Evolutionary conservation across 2,113 vertebrate genomes (phyloP).

Genomic region (Corythaixoides concolor): DNA sequence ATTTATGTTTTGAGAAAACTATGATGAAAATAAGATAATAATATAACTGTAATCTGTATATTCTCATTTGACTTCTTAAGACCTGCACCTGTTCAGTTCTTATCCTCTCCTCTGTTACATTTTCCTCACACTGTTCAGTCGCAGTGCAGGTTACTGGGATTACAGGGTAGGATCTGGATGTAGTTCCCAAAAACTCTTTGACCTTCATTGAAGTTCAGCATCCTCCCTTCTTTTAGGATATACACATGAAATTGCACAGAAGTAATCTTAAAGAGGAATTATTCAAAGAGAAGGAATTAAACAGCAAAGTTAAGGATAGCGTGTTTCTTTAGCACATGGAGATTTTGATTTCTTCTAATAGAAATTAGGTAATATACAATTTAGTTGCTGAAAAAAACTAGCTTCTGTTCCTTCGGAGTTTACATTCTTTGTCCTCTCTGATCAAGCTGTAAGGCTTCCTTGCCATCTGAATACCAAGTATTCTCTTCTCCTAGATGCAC

Average conservation of each 20-base stretch:
- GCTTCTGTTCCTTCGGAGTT: not conserved
- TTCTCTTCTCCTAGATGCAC: not conserved
- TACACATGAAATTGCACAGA: not conserved
- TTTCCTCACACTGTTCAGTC: not conserved
- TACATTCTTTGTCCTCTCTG: not conserved
- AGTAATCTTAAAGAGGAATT: not conserved
- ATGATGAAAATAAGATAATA: not conserved
- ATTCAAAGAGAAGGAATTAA: not conserved
- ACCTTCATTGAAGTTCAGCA: not conserved
- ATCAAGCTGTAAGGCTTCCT: not conserved
- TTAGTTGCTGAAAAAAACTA: not conserved
- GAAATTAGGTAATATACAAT: not conserved
- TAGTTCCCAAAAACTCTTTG: not conserved
- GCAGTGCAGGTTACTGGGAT: not conserved
- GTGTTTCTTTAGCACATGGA: not conserved
- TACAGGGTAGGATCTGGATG: not conserved
- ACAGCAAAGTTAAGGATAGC: not conserved
- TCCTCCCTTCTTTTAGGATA: not conserved
- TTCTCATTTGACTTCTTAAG: not conserved
- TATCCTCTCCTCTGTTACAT: not conserved
- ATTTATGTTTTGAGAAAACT: not conserved
- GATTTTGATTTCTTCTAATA: not conserved
- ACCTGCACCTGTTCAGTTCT: not conserved
- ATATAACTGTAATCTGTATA: not conserved
- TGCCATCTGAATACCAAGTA: not conserved